These are phyloP conservation scores for Bolborhynchus lineola DNA, from an alignment of 2,113 vertebrate genomes.

Conservation along the genomic window DNA sequence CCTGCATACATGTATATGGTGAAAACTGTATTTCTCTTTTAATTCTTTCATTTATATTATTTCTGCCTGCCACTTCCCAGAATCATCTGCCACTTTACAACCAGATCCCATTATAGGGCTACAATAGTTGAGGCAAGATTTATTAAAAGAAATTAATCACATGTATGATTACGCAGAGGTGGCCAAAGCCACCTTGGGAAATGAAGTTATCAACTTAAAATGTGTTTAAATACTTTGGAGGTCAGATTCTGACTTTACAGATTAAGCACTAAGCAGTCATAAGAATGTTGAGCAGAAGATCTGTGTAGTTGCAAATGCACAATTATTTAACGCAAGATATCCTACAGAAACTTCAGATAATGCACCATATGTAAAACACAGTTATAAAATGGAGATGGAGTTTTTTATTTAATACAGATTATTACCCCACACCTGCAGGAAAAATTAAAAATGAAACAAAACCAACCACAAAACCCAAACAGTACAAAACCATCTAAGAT, in stretches of 20 bases:
- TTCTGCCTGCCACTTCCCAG: neutral
- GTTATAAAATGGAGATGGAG: neutral
- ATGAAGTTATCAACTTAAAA: neutral
- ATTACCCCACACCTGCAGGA: neutral
- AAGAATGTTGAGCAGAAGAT: neutral
- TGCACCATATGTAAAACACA: neutral
- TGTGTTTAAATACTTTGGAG: neutral
- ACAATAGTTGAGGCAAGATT: neutral
- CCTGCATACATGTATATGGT: neutral
- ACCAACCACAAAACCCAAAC: neutral
- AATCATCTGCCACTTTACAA: neutral
- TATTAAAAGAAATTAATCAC: slow-evolving; percentile 15
- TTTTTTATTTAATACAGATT: neutral
- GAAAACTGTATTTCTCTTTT: neutral
- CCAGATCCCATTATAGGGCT: neutral
- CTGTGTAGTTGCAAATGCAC: neutral
- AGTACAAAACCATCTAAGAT: neutral
- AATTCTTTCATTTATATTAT: neutral
- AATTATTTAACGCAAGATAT: neutral
- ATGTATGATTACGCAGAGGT: neutral
- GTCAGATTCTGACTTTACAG: neutral
- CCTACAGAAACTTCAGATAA: neutral
- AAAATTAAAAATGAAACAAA: neutral
- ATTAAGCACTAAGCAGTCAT: neutral
- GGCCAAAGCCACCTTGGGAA: neutral